Percentiles rank a stretch among this genome's conserved stretches.
Evolutionary conservation across 2,888 invertebrate species (phyloP).

Genomic region (Allygus modestus): DNA sequence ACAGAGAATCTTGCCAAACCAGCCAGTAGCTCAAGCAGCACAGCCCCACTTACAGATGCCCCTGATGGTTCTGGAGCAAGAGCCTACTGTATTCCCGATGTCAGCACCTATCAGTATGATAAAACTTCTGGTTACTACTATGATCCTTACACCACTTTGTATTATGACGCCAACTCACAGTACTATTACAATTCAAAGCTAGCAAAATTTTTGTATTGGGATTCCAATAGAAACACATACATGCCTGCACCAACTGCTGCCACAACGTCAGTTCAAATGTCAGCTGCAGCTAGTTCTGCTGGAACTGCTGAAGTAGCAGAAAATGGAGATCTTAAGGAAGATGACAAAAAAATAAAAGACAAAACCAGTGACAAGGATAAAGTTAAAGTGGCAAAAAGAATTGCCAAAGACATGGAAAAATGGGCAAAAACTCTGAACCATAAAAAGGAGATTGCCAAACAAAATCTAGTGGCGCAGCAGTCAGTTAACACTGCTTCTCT

Average conservation of each 20-base stretch:
- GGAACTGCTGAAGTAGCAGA: slow-evolving; percentile 70
- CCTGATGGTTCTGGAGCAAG: slow-evolving; percentile 70
- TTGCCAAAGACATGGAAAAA: slow-evolving; percentile 95
- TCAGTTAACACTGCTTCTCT: slow-evolving; percentile 76
- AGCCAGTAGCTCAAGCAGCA: slow-evolving; percentile 72
- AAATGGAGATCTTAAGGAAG: slow-evolving; percentile 74
- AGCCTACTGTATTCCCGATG: slow-evolving; percentile 83
- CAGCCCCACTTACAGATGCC: slow-evolving; percentile 66
- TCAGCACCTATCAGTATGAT: slow-evolving; percentile 94
- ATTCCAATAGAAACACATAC: slow-evolving; percentile 79
- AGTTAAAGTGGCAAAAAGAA: slow-evolving; percentile 98
- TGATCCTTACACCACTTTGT: slow-evolving; percentile 94
- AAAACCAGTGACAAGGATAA: slow-evolving; percentile 88
- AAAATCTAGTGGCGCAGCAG: slow-evolving; percentile 71
- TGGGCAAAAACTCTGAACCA: slow-evolving; percentile 99
- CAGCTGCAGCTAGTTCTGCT: slow-evolving; percentile 71
- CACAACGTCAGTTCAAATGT: slow-evolving; percentile 60
- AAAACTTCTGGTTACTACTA: slow-evolving; percentile 97
- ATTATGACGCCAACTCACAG: slow-evolving; percentile 96
- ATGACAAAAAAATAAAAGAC: slow-evolving; percentile 82
- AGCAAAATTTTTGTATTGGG: slow-evolving; percentile 97
- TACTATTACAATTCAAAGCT: slow-evolving; percentile 97
- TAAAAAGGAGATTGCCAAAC: slow-evolving; percentile 86
- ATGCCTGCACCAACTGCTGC: slow-evolving; percentile 73
- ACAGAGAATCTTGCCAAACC: slow-evolving; percentile 73